Evolutionary conservation across 2,797 vertebrate species (phyloP).

Genomic region (Zenarchopterus dispar): DNA sequence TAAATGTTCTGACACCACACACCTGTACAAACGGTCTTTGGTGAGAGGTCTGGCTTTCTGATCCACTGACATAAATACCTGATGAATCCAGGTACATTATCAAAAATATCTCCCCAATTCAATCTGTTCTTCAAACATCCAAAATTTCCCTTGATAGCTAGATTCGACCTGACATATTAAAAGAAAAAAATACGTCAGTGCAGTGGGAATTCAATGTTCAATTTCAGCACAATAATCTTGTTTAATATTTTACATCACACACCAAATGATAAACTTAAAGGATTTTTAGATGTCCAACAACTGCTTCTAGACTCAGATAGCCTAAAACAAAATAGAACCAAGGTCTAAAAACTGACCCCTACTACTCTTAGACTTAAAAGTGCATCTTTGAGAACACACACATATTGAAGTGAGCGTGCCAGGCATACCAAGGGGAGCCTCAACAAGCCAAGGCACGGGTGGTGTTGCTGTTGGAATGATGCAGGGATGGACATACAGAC

Average conservation of each 20-base stretch:
- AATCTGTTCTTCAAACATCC: background rate
- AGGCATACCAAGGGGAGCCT: slow-evolving; percentile 76
- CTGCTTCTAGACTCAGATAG: slow-evolving; percentile 10
- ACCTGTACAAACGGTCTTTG: too few relatives aligned
- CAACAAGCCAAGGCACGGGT: slow-evolving; percentile 56
- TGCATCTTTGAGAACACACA: slow-evolving; percentile 48
- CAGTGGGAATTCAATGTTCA: background rate
- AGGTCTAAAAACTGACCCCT: slow-evolving; percentile 27
- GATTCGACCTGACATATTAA: background rate
- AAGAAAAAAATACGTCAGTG: background rate
- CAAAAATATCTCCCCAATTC: background rate
- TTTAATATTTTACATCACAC: background rate
- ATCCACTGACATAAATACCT: background rate
- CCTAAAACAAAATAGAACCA: slow-evolving; percentile 25
- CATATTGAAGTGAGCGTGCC: slow-evolving; percentile 53
- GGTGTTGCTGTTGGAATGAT: slow-evolving; percentile 58
- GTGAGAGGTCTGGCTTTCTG: background rate
- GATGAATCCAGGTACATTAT: background rate
- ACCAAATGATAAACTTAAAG: background rate
- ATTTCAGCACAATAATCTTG: background rate
- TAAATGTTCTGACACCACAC: too few relatives aligned
- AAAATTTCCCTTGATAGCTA: background rate
- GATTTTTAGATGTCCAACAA: background rate
- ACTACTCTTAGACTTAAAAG: slow-evolving; percentile 42
- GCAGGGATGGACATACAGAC: slow-evolving; percentile 66